phyloP scores from a whole-genome alignment of 2,888 invertebrate species.

The Leucania comma region DNA sequence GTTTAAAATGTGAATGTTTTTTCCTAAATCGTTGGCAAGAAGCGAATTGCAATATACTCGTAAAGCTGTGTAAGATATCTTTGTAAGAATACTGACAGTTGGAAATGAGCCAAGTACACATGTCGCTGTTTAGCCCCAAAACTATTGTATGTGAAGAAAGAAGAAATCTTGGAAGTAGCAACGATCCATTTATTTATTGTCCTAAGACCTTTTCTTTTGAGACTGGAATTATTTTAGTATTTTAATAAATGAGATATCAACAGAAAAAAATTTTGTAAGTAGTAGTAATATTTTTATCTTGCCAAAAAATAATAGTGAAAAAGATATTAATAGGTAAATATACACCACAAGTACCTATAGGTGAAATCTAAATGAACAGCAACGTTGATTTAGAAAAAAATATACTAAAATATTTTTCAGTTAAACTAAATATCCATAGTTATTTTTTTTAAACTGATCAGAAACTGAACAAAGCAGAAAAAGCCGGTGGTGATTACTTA shows the following conservation, averaged over 20 bases:
- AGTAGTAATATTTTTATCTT: too few species aligned
- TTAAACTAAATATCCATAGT: background rate
- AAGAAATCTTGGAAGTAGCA: constrained; percentile 9
- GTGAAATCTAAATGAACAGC: background rate
- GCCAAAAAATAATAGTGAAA: too few species aligned
- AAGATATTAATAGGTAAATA: too few species aligned
- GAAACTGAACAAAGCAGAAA: background rate
- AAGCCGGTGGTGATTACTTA: background rate
- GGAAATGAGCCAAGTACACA: constrained; percentile 60
- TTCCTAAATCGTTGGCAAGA: constrained; percentile 57
- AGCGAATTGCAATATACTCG: constrained; percentile 23
- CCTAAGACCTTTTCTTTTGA: background rate
- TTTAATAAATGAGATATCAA: background rate
- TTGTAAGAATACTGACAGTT: constrained; percentile 50
- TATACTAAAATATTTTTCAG: background rate
- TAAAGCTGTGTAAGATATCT: constrained; percentile 53
- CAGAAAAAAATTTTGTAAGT: too few species aligned
- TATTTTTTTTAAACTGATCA: background rate
- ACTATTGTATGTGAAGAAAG: constrained; percentile 10
- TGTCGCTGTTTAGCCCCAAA: constrained; percentile 27
- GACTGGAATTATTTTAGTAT: background rate
- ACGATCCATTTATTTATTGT: constrained; percentile 9
- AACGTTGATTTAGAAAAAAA: constrained; percentile 6
- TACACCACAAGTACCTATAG: too few species aligned
- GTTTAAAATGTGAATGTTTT: constrained; percentile 35